Evolutionary conservation across 2,888 invertebrate species (phyloP), one percentile per base, ranked within the genome.

Genomic region (Gisinianus flammeolus): DNA sequence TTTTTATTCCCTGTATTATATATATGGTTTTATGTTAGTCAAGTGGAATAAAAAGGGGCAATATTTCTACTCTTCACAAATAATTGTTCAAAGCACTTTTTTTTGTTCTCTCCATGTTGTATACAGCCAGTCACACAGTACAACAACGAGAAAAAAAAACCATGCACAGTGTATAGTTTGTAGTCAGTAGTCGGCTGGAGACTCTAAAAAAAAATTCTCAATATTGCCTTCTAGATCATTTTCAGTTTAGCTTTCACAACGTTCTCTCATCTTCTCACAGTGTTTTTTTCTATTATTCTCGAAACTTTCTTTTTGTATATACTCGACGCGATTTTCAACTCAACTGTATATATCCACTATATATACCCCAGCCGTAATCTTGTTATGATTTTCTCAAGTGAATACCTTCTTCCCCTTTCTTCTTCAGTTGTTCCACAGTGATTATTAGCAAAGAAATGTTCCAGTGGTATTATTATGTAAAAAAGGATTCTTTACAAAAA

Each of bases 41-140:
- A 74, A 79, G 79, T 77, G 79, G 79, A 79, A 79, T 76, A 79
- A 72, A 79, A 68, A 79, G 69, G 75, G 79, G 24, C 72, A 79
- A 77, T 79, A 77, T 79, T 77, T 77, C 77, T 76, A 70, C 76
- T 79, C 76, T 79, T 72, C 72, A 76, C 76, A 71, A 79, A 79
- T 79, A 79, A 79, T 79, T 79, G 79, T 71, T 79, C 79, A 79
- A 79, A 79, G 79, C 76, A 26, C 62, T 62, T 62, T 62, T 26
- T 68, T 33, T 24, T 33, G 22, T 22, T 19, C 64, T 64, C 64
- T 28, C 44, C 19, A 12, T 35, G 44, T 16, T 44, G n/a, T 19
- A 54, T n/a, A 54, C 54, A 54, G 4, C 6, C 54, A 54, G 19
- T 19, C 31, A 66, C 22, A 22, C 62, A 58, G 24, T 6, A n/a